These are phyloP conservation scores for Colistium nudipinnis DNA, from an alignment of 2,113 vertebrate genomes.

Conservation along the genomic window DNA sequence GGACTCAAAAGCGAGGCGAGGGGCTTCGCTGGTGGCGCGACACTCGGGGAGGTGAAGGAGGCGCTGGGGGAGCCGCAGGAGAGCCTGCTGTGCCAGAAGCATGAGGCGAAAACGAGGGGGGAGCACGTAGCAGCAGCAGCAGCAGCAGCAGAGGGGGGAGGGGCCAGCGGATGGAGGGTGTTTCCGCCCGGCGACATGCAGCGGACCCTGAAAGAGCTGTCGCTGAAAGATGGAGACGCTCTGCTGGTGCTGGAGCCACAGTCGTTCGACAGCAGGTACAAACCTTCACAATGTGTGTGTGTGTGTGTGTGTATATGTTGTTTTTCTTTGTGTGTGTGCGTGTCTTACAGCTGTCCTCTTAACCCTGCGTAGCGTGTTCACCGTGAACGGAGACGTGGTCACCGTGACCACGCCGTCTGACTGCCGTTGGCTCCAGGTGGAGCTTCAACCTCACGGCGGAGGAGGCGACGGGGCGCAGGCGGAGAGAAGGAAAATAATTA, in stretches of 20 bases:
- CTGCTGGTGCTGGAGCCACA: constrained; percentile 85
- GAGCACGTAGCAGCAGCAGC: constrained; percentile 50
- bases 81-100: constrained; percentile 80
- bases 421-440: constrained; percentile 90
- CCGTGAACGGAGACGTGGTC: constrained; percentile 75
- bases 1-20: constrained; percentile 69
- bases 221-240: constrained; percentile 86
- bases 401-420: constrained; percentile 83
- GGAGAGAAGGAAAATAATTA: constrained; percentile 76
- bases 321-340: not conserved
- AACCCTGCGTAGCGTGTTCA: constrained; percentile 72
- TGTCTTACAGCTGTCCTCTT: not conserved
- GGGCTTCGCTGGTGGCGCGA: constrained; percentile 74
- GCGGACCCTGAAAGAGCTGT: constrained; percentile 85
- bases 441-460: constrained; percentile 74
- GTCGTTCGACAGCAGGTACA: constrained; percentile 84
- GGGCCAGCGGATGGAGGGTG: constrained; percentile 85
- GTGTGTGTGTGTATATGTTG: rapidly evolving
- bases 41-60: constrained; percentile 67
- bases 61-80: constrained; percentile 76
- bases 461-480: constrained; percentile 50
- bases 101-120: constrained; percentile 36
- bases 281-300: not conserved
- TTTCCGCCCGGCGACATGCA: constrained; percentile 82
- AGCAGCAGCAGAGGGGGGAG: constrained; percentile 67